phyloP scores from a whole-genome alignment of 2,888 invertebrate species.

The Luperina nickerlii region DNA sequence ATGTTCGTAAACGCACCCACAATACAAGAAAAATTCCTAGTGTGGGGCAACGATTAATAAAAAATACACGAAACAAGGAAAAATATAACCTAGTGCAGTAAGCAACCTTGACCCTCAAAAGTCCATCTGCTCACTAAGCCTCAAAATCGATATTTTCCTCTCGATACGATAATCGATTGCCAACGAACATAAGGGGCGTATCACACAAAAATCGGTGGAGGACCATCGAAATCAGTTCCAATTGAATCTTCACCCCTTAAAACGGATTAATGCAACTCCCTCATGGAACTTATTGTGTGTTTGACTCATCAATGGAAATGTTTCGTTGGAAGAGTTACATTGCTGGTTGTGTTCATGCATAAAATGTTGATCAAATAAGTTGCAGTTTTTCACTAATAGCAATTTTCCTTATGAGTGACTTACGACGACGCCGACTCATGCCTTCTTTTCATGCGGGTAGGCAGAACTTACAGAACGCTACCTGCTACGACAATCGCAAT shows the following conservation, averaged over 20 bases:
- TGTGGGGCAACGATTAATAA: too few relatives aligned
- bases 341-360: conserved; percentile 50
- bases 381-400: too few relatives aligned
- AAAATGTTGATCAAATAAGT: background rate
- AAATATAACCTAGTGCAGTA: background rate
- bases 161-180: conserved; percentile 68
- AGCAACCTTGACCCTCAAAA: conserved; percentile 45
- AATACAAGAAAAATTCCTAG: too few relatives aligned
- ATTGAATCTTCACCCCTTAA: conserved; percentile 80
- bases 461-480: too few relatives aligned
- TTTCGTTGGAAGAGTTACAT: conserved; percentile 51
- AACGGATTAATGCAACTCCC: conserved; percentile 75
- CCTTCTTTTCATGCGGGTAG: too few relatives aligned
- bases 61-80: too few relatives aligned
- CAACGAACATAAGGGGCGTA: conserved; percentile 70
- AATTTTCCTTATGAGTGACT: too few relatives aligned
- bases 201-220: conserved; percentile 74
- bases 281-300: conserved; percentile 65
- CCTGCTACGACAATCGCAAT: background rate
- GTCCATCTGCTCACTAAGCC: background rate
- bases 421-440: too few relatives aligned
- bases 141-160: conserved; percentile 60
- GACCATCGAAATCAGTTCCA: conserved; percentile 80
- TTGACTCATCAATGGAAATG: conserved; percentile 36
- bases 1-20: too few relatives aligned